phyloP scores from a whole-genome alignment of 2,113 vertebrate species.

The Prunella fulvescens region DNA sequence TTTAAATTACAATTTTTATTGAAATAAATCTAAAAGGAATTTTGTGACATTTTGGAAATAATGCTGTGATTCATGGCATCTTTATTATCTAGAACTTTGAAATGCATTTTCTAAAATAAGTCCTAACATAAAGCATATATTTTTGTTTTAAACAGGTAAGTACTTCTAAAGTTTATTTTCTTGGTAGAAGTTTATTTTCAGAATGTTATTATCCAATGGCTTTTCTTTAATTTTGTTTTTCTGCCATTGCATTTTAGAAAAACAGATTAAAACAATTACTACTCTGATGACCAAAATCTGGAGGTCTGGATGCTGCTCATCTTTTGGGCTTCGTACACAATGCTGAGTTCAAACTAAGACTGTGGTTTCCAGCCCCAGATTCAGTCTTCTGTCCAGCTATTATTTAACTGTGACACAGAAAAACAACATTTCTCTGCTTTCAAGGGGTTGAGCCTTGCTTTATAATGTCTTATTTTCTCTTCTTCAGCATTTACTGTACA shows the following conservation, averaged over 20 bases:
- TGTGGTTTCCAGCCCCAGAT: conserved; percentile 45
- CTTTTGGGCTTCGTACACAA: conserved; percentile 30
- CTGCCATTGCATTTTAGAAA: conserved; percentile 21
- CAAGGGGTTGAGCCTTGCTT: neutral
- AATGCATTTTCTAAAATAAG: neutral
- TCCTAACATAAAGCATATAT: neutral
- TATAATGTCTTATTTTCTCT: neutral
- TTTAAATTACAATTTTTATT: neutral
- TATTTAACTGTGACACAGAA: conserved; percentile 52
- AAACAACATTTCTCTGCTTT: conserved; percentile 2
- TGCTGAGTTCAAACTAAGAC: conserved; percentile 21
- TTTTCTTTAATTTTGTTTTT: neutral
- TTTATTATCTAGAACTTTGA: neutral
- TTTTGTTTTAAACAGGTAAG: neutral
- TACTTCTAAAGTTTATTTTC: neutral
- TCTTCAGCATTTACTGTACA: neutral
- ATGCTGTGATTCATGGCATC: neutral
- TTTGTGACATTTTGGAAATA: neutral
- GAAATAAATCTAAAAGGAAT: neutral
- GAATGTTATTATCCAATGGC: neutral
- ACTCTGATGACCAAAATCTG: conserved; percentile 3
- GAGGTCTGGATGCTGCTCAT: conserved; percentile 15
- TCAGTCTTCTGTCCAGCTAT: conserved; percentile 42
- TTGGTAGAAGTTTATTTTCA: neutral
- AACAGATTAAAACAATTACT: conserved; percentile 27